Conservation (phyloP, 2,888 invertebrate genomes). For the Hydropsyche betteni region DNA sequence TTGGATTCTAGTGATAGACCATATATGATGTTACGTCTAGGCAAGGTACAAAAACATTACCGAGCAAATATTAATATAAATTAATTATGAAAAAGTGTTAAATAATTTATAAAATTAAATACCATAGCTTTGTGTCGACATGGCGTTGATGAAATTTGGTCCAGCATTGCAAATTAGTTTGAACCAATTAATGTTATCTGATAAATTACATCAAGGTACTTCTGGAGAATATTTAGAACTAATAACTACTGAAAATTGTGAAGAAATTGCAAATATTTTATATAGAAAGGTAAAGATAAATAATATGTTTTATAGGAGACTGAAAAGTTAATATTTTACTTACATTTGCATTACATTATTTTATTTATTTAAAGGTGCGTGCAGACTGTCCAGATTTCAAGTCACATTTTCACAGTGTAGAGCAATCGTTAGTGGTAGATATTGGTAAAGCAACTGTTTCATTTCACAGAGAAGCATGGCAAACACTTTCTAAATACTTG, state of each 20-base stretch:
- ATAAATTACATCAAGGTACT: constrained; percentile 77
- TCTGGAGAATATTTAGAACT: constrained; percentile 82
- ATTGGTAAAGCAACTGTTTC: constrained; percentile 71
- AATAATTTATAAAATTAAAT: too few species aligned
- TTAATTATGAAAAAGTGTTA: neutral
- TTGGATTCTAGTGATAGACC: constrained; percentile 74
- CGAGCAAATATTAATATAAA: neutral
- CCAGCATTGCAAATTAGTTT: constrained; percentile 78
- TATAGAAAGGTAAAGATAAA: constrained; percentile 74
- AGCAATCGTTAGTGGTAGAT: constrained; percentile 79
- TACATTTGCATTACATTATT: neutral
- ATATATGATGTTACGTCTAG: constrained; percentile 77
- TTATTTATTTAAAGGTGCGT: constrained; percentile 66
- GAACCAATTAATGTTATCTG: constrained; percentile 72
- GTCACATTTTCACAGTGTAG: constrained; percentile 81
- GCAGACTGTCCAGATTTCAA: constrained; percentile 86
- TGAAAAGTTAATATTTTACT: constrained; percentile 10
- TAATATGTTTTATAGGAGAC: neutral
- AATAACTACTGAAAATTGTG: constrained; percentile 69
- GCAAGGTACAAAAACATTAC: constrained; percentile 58
- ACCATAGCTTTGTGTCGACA: constrained; percentile 69
- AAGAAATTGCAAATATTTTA: constrained; percentile 75
- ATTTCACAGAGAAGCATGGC: constrained; percentile 77
- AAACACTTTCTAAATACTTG: constrained; percentile 75
- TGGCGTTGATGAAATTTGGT: constrained; percentile 81